Conservation (phyloP, 2,113 vertebrate genomes). For the Siphamia tubifer region DNA sequence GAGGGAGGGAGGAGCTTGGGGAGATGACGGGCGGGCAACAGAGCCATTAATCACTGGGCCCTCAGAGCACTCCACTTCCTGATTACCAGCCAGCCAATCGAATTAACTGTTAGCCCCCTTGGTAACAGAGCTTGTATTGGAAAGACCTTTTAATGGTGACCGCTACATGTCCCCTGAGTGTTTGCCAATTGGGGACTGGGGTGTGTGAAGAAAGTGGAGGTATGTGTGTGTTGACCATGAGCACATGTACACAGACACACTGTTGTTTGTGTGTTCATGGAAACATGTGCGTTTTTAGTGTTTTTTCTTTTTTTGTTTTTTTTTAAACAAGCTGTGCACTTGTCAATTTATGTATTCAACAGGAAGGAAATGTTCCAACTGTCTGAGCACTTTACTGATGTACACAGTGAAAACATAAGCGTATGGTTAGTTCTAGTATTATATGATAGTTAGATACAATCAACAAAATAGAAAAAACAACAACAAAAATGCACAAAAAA, state of each 20-base stretch:
- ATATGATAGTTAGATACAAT: no score
- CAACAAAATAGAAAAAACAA: no score
- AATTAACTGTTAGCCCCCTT: conserved; percentile 93
- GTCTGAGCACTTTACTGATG: no score
- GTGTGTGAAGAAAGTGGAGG: conserved; percentile 78
- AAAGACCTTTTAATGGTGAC: conserved; percentile 97
- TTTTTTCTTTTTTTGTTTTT: no score
- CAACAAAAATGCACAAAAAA: no score
- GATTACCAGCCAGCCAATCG: conserved; percentile 97
- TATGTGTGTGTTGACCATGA: conserved; percentile 75
- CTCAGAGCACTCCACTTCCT: conserved; percentile 83
- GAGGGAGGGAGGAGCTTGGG: conserved; percentile 86
- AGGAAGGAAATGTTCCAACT: no score
- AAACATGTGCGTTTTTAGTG: conserved; percentile 57
- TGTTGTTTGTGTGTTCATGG: conserved; percentile 72
- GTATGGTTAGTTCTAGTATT: no score
- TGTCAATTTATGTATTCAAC: no score
- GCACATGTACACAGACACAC: conserved; percentile 16
- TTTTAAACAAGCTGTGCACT: no score
- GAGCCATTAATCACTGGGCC: conserved; percentile 91
- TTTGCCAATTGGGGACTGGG: conserved; percentile 46
- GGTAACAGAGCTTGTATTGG: conserved; percentile 90
- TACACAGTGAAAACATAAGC: no score
- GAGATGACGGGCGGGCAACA: conserved; percentile 83
- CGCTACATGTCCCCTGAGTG: conserved; percentile 87